Evolutionary conservation across 2,888 invertebrate species (phyloP).

Genomic region (Drosophila tanythrix): DNA sequence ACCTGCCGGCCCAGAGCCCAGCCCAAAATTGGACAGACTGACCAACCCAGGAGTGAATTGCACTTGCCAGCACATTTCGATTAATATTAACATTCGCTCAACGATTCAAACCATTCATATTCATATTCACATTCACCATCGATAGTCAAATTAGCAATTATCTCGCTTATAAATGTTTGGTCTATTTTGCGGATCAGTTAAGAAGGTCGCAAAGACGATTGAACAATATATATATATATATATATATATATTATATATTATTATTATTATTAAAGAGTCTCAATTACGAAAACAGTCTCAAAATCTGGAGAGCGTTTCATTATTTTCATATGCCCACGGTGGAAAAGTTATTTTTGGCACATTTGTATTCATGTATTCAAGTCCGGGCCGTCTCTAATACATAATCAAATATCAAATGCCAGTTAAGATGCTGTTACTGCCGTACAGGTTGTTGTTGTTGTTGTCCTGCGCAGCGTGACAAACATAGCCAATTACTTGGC

Average conservation of each 20-base stretch:
- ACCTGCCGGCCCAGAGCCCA: slow-evolving; percentile 23
- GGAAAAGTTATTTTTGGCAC: not conserved
- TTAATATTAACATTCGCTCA: slow-evolving; percentile 18
- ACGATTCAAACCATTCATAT: slow-evolving; percentile 11
- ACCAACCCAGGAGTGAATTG: slow-evolving; percentile 19
- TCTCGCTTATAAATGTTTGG: not conserved
- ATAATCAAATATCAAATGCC: slow-evolving; percentile 42
- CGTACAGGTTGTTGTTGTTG: slow-evolving; percentile 1
- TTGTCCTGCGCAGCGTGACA: slow-evolving; percentile 41
- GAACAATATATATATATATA: not conserved
- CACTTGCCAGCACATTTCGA: slow-evolving; percentile 16
- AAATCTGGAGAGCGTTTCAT: not conserved
- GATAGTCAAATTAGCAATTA: slow-evolving; percentile 19
- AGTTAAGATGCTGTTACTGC: slow-evolving; percentile 21
- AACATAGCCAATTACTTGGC: slow-evolving; percentile 47
- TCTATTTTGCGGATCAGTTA: not conserved
- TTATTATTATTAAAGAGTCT: slow-evolving; percentile 1
- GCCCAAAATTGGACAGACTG: slow-evolving; percentile 13
- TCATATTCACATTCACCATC: slow-evolving; percentile 17
- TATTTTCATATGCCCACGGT: not conserved
- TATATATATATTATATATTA: not conserved
- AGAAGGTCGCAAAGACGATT: not conserved
- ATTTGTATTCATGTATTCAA: slow-evolving; percentile 23
- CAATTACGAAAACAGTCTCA: not conserved
- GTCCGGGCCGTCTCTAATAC: slow-evolving; percentile 7